These are phyloP conservation scores for Drosophila setifemur DNA, from an alignment of 1,140 invertebrate genomes.

Conservation along the genomic window DNA sequence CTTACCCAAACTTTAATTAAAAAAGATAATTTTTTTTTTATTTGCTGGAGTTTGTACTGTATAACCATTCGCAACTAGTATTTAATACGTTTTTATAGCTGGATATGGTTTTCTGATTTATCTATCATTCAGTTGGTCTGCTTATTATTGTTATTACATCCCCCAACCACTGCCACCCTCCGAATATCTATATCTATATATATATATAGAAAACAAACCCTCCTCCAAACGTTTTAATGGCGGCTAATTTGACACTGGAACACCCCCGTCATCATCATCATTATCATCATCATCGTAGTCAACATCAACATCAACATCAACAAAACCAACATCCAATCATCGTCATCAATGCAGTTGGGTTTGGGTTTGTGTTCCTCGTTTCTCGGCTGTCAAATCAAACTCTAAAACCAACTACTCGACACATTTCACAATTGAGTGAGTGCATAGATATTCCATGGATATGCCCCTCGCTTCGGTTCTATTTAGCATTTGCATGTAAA, in stretches of 20 bases:
- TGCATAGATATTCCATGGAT: neutral
- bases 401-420: conserved; percentile 54
- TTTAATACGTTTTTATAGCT: conserved; percentile 11
- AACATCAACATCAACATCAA: conserved; percentile 1
- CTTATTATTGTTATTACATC: conserved; percentile 61
- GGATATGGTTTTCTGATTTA: conserved; percentile 63
- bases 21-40: too few relatives aligned
- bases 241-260: conserved; percentile 71
- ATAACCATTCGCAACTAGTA: too few relatives aligned
- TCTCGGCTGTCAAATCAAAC: conserved; percentile 69
- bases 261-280: conserved; percentile 50
- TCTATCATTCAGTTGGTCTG: conserved; percentile 1
- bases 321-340: too few relatives aligned
- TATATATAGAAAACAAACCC: too few relatives aligned
- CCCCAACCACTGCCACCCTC: too few relatives aligned
- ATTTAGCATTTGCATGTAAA: conserved; percentile 75
- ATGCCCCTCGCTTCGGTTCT: conserved; percentile 19
- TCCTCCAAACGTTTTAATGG: conserved; percentile 47
- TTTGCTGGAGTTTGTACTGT: too few relatives aligned
- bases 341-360: neutral
- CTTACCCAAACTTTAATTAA: too few relatives aligned
- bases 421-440: conserved; percentile 61
- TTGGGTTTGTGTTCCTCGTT: too few relatives aligned
- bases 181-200: too few relatives aligned
- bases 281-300: conserved; percentile 29